Conservation (phyloP, 2,888 invertebrate species). For the Keiferia lycopersicella region DNA sequence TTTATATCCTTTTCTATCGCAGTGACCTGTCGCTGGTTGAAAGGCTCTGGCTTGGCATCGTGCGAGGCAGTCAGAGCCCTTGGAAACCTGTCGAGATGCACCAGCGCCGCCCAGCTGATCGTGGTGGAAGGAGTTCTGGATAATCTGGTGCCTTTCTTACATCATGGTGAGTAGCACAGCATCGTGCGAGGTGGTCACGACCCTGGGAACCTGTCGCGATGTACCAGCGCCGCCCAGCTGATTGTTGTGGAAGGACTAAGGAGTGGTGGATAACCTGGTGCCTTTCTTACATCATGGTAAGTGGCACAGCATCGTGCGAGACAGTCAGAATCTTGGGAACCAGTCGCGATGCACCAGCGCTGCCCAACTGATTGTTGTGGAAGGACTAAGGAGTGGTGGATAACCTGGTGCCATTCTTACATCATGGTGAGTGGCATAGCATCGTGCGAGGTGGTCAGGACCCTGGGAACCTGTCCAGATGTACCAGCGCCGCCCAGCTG, state of each 20-base stretch:
- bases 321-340: conserved; percentile 92
- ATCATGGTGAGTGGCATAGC: conserved; percentile 70
- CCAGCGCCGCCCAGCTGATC: conserved; percentile 87
- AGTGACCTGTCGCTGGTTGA: conserved; percentile 64
- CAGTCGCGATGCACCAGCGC: conserved; percentile 88
- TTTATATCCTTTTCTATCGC: neutral
- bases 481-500: conserved; percentile 87
- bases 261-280: conserved; percentile 82
- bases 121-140: conserved; percentile 85
- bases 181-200: conserved; percentile 87
- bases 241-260: conserved; percentile 86
- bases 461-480: conserved; percentile 92
- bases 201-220: conserved; percentile 92
- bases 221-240: conserved; percentile 87
- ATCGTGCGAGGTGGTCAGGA: conserved; percentile 87
- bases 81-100: conserved; percentile 90
- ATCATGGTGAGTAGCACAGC: conserved; percentile 70
- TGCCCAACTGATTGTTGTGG: conserved; percentile 86
- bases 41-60: conserved; percentile 50
- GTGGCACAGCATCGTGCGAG: conserved; percentile 78
- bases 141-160: conserved; percentile 80
- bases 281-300: conserved; percentile 81
- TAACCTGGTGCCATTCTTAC: conserved; percentile 80
- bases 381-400: conserved; percentile 85
- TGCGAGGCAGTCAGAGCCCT: conserved; percentile 90